Base-by-base conservation (phyloP, 2,113 vertebrate species). In the Rhinopomastus cyanomelas region DNA sequence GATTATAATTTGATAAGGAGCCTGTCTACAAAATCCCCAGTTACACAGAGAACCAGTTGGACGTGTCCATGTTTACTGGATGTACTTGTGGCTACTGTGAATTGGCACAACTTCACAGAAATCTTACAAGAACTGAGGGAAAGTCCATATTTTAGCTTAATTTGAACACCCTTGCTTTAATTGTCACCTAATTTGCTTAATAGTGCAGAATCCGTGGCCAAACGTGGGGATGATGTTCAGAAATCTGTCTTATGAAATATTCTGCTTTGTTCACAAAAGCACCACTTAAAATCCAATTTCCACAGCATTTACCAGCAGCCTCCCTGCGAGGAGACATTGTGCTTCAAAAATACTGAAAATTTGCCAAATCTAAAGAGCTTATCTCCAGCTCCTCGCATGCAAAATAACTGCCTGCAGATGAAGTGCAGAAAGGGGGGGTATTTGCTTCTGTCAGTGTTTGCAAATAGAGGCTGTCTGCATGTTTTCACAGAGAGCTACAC, bases 231-330 rank as follows among this genome's bases (percentile, higher is more conserved):
- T 30, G 32, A 60, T 34, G 29, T 37, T 87, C 6, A 22, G 21
- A 89, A 72, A 2, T 42, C 49, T 62, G 90, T 75, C 12, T n/a
- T 55, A 51, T 25, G 15, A 79, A 76, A 73, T 69, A 87, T 34
- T 82, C 25, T 57, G 26, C n/a, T 89, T 89, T 87, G 49, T 80
- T 86, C 16, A 82, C 9, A 72, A 64, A 77, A 83, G 30, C 91
- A 62, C 12, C 67, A 76, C 22, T 87, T 59, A 85, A 93, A 92
- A 88, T 76, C 66, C 6, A 5, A 92, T 94, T 87, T 94, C 20
- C 46, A 69, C 14, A 66, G 75, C n/a, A 73, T 49, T 88, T 92
- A 65, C 21, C 9, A 79, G 46, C 18, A 69, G 26, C 13, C 26
- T 91, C n/a, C 59, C 20, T 42, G 17, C 61, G 39, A 69, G 55